Conservation (phyloP, 2,888 invertebrate species). For the Helleia helle region DNA sequence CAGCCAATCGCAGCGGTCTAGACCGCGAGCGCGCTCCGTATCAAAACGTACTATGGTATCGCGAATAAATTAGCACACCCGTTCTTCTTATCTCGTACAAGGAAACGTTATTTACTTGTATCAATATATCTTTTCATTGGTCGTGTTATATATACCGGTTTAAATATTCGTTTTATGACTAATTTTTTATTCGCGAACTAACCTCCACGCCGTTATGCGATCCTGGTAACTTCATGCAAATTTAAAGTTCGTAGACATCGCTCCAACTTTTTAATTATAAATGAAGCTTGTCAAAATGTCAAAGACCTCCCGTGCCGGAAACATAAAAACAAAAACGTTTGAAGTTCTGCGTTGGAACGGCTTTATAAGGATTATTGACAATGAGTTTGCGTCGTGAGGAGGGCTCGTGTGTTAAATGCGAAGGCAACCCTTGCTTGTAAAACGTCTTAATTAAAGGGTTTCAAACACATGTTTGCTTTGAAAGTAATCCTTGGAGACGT, state of each 20-base stretch:
- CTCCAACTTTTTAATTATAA: conserved; percentile 27
- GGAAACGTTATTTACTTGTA: conserved; percentile 26
- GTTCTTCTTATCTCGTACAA: conserved; percentile 19
- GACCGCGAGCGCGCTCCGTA: conserved; percentile 36
- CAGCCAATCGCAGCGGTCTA: conserved; percentile 54
- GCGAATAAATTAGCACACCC: conserved; percentile 60
- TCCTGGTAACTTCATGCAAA: conserved; percentile 48
- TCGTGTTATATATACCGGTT: not conserved
- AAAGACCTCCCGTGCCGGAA: conserved; percentile 46
- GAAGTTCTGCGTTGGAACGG: conserved; percentile 52
- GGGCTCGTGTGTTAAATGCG: conserved; percentile 41
- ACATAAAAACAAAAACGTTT: conserved; percentile 50
- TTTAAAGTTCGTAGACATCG: conserved; percentile 37
- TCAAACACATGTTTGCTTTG: conserved; percentile 61
- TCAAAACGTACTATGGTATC: conserved; percentile 37
- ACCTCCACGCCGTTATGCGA: conserved; percentile 44
- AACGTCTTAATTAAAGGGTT: conserved; percentile 62
- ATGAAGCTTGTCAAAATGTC: conserved; percentile 39
- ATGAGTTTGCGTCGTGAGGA: conserved; percentile 38
- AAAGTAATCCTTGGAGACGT: conserved; percentile 46
- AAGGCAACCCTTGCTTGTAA: conserved; percentile 63
- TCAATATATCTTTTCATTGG: conserved; percentile 17
- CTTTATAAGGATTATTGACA: conserved; percentile 51
- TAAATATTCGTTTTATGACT: too few relatives aligned
- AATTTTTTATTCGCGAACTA: conserved; percentile 11